Conservation (phyloP, 2,888 invertebrate species). For the Allolobophora icterica region DNA sequence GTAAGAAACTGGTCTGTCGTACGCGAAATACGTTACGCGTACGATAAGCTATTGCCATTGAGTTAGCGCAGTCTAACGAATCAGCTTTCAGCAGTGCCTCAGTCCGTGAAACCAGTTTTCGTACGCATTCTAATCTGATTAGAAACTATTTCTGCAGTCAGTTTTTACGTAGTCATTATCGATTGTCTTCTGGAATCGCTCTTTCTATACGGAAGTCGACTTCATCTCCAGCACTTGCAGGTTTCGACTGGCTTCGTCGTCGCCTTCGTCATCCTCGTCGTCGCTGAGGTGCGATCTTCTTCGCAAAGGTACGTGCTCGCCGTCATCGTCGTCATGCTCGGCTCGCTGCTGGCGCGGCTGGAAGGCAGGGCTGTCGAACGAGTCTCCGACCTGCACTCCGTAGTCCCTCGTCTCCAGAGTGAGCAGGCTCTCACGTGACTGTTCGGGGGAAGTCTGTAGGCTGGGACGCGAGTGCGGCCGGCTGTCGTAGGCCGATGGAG, state of each 20-base stretch:
- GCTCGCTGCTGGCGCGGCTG: background rate
- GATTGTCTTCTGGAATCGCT: constrained; percentile 7
- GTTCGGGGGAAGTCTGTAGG: constrained; percentile 1
- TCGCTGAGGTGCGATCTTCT: background rate
- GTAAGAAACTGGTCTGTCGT: background rate
- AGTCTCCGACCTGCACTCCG: constrained; percentile 38
- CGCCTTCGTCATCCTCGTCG: background rate
- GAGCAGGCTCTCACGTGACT: constrained; percentile 2
- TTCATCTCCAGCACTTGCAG: background rate
- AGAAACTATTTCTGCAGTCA: background rate
- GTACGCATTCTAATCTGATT: background rate
- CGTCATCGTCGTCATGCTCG: background rate
- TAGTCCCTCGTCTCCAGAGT: constrained; percentile 30
- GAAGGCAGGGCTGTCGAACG: background rate
- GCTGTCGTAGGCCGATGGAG: background rate
- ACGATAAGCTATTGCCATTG: constrained; percentile 5
- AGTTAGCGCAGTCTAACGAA: background rate
- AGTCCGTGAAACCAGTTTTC: background rate
- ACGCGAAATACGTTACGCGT: background rate
- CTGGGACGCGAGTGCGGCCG: constrained; percentile 13
- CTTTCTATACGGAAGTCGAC: constrained; percentile 9
- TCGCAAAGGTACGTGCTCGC: background rate
- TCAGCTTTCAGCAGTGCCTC: background rate
- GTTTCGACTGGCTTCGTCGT: background rate
- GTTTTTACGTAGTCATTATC: background rate